Evolutionary conservation across 1,140 invertebrate genomes (phyloP).

Genomic region (Hyphantria cunea): DNA sequence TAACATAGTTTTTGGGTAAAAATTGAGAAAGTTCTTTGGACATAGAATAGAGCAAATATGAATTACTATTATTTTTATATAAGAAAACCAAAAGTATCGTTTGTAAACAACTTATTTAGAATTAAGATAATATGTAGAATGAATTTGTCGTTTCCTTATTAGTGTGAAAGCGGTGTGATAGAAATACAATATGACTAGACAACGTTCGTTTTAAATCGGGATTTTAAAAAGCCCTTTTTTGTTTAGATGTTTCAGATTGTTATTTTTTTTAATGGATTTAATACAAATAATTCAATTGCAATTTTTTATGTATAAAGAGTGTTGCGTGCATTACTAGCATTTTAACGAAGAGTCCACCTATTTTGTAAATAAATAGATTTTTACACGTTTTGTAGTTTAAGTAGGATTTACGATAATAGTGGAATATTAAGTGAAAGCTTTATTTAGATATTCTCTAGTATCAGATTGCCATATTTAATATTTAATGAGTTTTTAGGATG

Average conservation of each 20-base stretch:
- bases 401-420: constrained; percentile 45
- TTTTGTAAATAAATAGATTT: constrained; percentile 80
- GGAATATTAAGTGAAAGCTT: constrained; percentile 62
- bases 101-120: constrained; percentile 32
- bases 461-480: constrained; percentile 66
- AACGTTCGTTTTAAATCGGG: neutral
- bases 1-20: too few relatives aligned
- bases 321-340: constrained; percentile 72
- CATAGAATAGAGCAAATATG: constrained; percentile 1
- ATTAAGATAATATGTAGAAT: constrained; percentile 11
- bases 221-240: constrained; percentile 1
- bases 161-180: constrained; percentile 7
- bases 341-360: constrained; percentile 80
- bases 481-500: constrained; percentile 35
- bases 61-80: constrained; percentile 58
- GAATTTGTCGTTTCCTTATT: constrained; percentile 2
- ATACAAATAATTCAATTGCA: neutral
- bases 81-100: constrained; percentile 60
- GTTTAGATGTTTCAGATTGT: neutral
- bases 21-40: too few relatives aligned
- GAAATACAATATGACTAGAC: neutral
- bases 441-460: constrained; percentile 60
- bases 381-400: constrained; percentile 69
- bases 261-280: neutral
- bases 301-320: constrained; percentile 46